phyloP scores from a whole-genome alignment of 1,140 invertebrate genomes.

The Phenacoccus solenopsis region DNA sequence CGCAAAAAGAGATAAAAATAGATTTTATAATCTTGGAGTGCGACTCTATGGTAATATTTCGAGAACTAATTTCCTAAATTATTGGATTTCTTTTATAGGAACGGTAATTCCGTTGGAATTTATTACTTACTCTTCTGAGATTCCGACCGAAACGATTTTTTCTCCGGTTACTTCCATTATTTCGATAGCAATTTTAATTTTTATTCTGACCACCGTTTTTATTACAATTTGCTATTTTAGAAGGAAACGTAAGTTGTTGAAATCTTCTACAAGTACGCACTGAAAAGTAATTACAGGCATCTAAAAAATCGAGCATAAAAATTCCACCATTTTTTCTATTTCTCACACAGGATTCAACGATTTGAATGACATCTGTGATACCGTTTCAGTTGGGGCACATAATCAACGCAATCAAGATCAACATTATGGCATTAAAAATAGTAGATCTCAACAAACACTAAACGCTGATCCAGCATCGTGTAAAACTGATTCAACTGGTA shows the following conservation, averaged over 20 bases:
- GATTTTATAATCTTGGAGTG: too few relatives aligned
- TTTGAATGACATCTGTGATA: constrained; percentile 27
- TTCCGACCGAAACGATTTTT: not conserved
- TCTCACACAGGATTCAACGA: not conserved
- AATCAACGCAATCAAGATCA: constrained; percentile 62
- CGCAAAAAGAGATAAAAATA: too few relatives aligned
- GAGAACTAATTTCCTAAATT: too few relatives aligned
- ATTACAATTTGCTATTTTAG: not conserved
- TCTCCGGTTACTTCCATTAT: not conserved
- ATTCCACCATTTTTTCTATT: not conserved
- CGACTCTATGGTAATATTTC: too few relatives aligned
- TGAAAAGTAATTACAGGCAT: not conserved
- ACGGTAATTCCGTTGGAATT: constrained; percentile 4
- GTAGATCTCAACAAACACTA: constrained; percentile 27
- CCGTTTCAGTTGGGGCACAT: constrained; percentile 55
- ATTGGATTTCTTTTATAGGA: not conserved
- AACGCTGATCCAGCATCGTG: constrained; percentile 38
- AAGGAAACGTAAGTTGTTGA: not conserved
- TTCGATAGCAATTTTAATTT: not conserved
- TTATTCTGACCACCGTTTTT: not conserved
- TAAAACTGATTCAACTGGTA: constrained; percentile 36
- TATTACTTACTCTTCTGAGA: not conserved
- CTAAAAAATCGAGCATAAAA: not conserved
- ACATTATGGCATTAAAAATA: constrained; percentile 45
- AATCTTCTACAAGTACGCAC: too few relatives aligned